Conservation (phyloP, 2,888 invertebrate species). For the Abrostola triplasia region DNA sequence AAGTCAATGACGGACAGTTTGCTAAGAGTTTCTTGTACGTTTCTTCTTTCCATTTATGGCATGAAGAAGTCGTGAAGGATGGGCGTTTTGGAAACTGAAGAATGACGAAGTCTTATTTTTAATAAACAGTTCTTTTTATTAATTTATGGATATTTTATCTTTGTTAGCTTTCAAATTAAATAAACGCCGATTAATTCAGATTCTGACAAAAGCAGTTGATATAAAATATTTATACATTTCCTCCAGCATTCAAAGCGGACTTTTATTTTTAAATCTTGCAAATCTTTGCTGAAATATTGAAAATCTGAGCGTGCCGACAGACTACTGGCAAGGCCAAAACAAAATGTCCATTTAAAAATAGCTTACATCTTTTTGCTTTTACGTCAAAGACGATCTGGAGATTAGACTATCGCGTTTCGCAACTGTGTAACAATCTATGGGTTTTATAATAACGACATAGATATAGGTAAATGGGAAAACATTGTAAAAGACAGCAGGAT, state of each 20-base stretch:
- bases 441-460: not conserved
- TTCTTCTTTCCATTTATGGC: too few species aligned
- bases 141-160: too few species aligned
- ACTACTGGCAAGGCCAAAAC: slow-evolving; percentile 26
- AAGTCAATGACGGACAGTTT: too few species aligned
- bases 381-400: slow-evolving; percentile 27
- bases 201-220: not conserved
- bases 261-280: slow-evolving; percentile 7
- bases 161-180: too few species aligned
- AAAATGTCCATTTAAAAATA: slow-evolving; percentile 33
- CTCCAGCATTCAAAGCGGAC: not conserved
- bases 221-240: too few species aligned
- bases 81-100: too few species aligned
- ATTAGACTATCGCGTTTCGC: slow-evolving; percentile 6
- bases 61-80: too few species aligned
- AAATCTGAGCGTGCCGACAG: slow-evolving; percentile 12
- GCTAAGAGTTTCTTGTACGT: too few species aligned
- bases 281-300: slow-evolving; percentile 18
- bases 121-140: too few species aligned
- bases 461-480: slow-evolving; percentile 2
- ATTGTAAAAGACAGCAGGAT: not conserved
- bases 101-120: too few species aligned
- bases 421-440: not conserved
- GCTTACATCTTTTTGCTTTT: slow-evolving; percentile 25
- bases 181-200: too few species aligned